phyloP scores from a whole-genome alignment of 2,113 vertebrate genomes.

The Tragelaphus imberbis region DNA sequence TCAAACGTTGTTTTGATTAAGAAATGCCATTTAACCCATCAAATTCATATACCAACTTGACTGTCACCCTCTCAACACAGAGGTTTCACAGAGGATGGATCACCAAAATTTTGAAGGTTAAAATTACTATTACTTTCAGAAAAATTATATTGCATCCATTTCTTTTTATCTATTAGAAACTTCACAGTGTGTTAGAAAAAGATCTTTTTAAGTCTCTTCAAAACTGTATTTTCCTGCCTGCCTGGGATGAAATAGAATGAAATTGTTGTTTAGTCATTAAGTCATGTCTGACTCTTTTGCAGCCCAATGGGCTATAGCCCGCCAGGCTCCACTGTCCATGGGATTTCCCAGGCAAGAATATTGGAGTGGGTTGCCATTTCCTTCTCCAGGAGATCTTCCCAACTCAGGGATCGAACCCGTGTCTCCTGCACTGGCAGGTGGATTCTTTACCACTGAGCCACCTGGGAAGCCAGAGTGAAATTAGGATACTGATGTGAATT shows the following conservation, averaged over 20 bases:
- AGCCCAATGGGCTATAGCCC: not conserved
- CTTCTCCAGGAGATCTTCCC: not conserved
- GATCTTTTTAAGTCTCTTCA: not conserved
- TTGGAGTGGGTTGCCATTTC: not conserved
- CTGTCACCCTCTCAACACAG: not conserved
- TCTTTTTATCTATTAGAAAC: not conserved
- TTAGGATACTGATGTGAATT: not conserved
- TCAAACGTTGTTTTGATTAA: not conserved
- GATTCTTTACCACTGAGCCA: not conserved
- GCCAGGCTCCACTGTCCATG: not conserved
- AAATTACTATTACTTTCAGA: not conserved
- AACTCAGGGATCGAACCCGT: not conserved
- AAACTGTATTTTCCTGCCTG: not conserved
- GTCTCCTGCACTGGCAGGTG: not conserved
- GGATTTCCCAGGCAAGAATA: not conserved
- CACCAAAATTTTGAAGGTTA: not conserved
- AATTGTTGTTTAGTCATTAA: not conserved
- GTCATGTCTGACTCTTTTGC: accelerated
- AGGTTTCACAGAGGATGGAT: not conserved
- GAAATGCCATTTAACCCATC: not conserved
- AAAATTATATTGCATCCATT: not conserved
- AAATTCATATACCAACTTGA: not conserved
- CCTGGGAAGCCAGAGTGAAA: not conserved
- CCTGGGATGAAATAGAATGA: not conserved
- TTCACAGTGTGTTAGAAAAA: not conserved